These are phyloP conservation scores for Delia radicum DNA, from an alignment of 1,140 invertebrate species.

Conservation along the genomic window DNA sequence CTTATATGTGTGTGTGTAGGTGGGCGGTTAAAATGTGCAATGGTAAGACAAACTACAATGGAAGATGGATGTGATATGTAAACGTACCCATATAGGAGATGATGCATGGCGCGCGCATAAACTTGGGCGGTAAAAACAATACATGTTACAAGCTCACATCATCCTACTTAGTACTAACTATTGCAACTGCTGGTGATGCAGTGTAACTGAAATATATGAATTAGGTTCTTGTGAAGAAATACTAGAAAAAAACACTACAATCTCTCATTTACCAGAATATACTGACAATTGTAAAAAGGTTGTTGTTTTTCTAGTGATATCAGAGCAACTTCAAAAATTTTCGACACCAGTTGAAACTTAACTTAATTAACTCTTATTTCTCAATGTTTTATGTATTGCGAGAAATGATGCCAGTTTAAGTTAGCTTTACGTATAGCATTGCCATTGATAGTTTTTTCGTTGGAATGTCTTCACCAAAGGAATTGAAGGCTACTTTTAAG, in stretches of 20 bases:
- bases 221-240: background rate
- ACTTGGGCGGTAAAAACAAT: constrained; percentile 33
- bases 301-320: constrained; percentile 4
- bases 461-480: too few relatives aligned
- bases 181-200: background rate
- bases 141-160: background rate
- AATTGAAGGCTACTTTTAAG: too few relatives aligned
- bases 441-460: too few relatives aligned
- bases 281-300: constrained; percentile 16
- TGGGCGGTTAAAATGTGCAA: background rate
- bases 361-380: too few relatives aligned
- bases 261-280: background rate
- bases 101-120: constrained; percentile 47
- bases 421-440: too few relatives aligned
- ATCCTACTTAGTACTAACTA: background rate
- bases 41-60: constrained; percentile 37
- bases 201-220: background rate
- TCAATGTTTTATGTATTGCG: too few relatives aligned
- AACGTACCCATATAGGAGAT: constrained; percentile 31
- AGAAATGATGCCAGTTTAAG: too few relatives aligned
- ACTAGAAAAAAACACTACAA: background rate
- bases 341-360: too few relatives aligned
- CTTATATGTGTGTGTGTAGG: too few relatives aligned
- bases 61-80: constrained; percentile 28
- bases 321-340: too few relatives aligned